Percentiles rank a stretch among this genome's conserved stretches.
Evolutionary conservation across 1,140 invertebrate species (phyloP).

Genomic region (Papilio dardanus): DNA sequence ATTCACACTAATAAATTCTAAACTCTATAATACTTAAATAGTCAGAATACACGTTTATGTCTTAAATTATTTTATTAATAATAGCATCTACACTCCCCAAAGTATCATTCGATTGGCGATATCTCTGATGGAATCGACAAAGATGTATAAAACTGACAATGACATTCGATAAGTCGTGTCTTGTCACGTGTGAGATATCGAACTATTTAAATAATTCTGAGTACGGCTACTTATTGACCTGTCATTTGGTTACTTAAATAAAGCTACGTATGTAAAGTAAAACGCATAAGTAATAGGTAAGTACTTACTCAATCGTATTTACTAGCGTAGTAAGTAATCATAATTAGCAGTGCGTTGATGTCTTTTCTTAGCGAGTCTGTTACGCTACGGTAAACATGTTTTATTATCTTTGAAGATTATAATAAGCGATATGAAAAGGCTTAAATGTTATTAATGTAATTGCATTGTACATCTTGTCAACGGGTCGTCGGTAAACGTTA

Average conservation of each 20-base stretch:
- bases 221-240: constrained; percentile 20
- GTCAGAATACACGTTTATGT: neutral
- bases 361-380: constrained; percentile 52
- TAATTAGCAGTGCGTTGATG: constrained; percentile 54
- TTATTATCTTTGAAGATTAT: neutral
- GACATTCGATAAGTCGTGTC: no score
- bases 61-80: neutral
- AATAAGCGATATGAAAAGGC: neutral
- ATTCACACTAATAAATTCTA: constrained; percentile 66
- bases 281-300: neutral
- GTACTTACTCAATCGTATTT: neutral
- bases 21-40: constrained; percentile 47
- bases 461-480: constrained; percentile 24
- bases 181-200: no score
- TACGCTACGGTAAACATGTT: constrained; percentile 1
- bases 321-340: neutral
- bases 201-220: no score
- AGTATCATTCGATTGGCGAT: no score
- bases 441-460: constrained; percentile 22
- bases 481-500: constrained; percentile 35
- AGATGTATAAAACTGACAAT: no score
- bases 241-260: constrained; percentile 38
- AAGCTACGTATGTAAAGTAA: constrained; percentile 28
- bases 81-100: no score
- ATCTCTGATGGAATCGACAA: no score